Evolutionary conservation across 2,113 vertebrate genomes (phyloP).

Genomic region (Xyrauchen texanus): DNA sequence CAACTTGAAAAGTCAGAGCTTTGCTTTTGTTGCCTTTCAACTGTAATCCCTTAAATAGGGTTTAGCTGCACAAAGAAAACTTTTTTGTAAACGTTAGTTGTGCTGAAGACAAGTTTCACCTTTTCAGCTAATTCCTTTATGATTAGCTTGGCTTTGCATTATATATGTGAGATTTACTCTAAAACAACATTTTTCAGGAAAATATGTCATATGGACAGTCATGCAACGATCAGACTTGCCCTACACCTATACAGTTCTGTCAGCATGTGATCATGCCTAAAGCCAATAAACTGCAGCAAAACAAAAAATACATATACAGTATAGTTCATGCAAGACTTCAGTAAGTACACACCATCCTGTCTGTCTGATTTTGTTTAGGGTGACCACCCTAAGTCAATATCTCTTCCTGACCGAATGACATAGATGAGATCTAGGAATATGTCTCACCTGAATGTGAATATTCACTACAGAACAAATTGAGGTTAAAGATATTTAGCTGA

Average conservation of each 20-base stretch:
- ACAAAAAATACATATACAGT: constrained; percentile 18
- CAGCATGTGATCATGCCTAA: constrained; percentile 29
- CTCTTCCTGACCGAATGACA: constrained; percentile 27
- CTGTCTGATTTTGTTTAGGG: constrained; percentile 26
- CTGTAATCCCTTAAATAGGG: constrained; percentile 63
- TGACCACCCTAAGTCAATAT: constrained; percentile 52
- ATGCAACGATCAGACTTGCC: constrained; percentile 53
- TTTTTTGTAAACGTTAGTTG: constrained; percentile 59
- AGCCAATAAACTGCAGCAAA: not conserved
- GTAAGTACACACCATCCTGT: constrained; percentile 38
- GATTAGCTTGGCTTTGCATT: constrained; percentile 59
- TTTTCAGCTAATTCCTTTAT: constrained; percentile 54
- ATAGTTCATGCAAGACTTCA: constrained; percentile 18
- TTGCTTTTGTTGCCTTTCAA: constrained; percentile 30
- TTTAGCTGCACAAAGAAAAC: constrained; percentile 58
- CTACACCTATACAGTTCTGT: constrained; percentile 47
- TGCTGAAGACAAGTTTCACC: constrained; percentile 62
- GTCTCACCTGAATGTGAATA: constrained; percentile 4
- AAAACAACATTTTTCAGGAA: constrained; percentile 72
- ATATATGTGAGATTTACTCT: constrained; percentile 64
- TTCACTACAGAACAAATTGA: constrained; percentile 13
- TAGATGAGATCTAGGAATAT: constrained; percentile 19
- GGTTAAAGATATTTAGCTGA: not conserved
- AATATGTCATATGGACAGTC: constrained; percentile 58
- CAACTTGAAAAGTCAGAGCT: constrained; percentile 55